Percentiles rank a stretch among this genome's conserved stretches.
phyloP scores from a whole-genome alignment of 2,797 vertebrate genomes.

The Chaetodon trifasciatus region DNA sequence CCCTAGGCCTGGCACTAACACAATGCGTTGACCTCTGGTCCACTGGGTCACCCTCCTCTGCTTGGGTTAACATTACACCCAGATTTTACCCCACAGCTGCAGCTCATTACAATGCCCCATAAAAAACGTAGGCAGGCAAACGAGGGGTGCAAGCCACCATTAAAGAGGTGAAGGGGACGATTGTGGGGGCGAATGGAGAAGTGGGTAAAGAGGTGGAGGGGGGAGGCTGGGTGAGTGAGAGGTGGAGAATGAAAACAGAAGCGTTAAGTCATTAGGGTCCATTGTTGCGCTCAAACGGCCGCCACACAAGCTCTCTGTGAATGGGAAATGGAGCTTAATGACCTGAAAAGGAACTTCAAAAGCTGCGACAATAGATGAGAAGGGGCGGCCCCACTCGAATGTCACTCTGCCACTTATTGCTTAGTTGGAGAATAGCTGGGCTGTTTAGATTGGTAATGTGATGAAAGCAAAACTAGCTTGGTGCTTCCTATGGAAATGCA shows the following conservation, averaged over 20 bases:
- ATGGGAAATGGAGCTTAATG: slow-evolving; percentile 89
- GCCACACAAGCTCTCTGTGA: slow-evolving; percentile 85
- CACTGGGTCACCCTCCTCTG: slow-evolving; percentile 86
- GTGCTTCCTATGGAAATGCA: slow-evolving; percentile 70
- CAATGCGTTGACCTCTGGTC: slow-evolving; percentile 93
- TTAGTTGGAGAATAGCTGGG: slow-evolving; percentile 76
- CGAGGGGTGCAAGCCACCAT: slow-evolving; percentile 78
- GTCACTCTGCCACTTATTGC: slow-evolving; percentile 85
- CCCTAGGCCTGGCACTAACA: slow-evolving; percentile 82
- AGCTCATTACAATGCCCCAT: slow-evolving; percentile 90
- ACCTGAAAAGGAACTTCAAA: slow-evolving; percentile 88
- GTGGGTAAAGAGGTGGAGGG: slow-evolving; percentile 75
- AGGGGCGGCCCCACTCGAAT: slow-evolving; percentile 80
- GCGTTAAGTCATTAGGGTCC: slow-evolving; percentile 88
- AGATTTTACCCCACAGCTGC: slow-evolving; percentile 94
- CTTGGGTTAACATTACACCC: slow-evolving; percentile 89
- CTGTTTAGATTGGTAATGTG: slow-evolving; percentile 82
- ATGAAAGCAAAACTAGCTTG: slow-evolving; percentile 80
- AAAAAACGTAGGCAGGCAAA: slow-evolving; percentile 87
- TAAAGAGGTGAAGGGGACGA: slow-evolving; percentile 82
- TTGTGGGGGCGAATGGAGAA: slow-evolving; percentile 74
- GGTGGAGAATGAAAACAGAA: slow-evolving; percentile 88
- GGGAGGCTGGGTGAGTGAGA: slow-evolving; percentile 73
- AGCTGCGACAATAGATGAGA: slow-evolving; percentile 82
- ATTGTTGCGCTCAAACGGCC: slow-evolving; percentile 86